Conservation (phyloP, 2,113 vertebrate species). For the Pteronura brasiliensis region DNA sequence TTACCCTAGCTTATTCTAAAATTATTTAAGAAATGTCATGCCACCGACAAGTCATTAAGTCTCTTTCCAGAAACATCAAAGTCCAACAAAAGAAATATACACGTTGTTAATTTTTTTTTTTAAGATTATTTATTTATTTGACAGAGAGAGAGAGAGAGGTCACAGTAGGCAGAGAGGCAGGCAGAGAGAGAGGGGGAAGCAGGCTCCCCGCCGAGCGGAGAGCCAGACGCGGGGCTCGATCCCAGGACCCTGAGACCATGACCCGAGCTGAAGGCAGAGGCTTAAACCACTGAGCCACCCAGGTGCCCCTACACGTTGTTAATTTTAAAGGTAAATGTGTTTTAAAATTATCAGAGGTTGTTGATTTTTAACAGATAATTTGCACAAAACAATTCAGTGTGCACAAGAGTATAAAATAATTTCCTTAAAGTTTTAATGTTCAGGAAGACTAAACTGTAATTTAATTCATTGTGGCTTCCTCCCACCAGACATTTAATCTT, state of each 20-base stretch:
- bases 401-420: not conserved
- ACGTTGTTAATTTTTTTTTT: not conserved
- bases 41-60: not conserved
- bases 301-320: not conserved
- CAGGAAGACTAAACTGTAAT: not conserved
- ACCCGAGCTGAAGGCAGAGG: too few relatives aligned
- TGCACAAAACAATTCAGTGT: slow-evolving; percentile 16
- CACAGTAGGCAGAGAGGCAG: too few relatives aligned
- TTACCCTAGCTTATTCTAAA: slow-evolving; percentile 12
- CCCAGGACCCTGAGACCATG: too few relatives aligned
- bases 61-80: slow-evolving; percentile 28
- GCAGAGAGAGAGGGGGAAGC: too few relatives aligned
- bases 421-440: slow-evolving; percentile 14
- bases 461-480: not conserved
- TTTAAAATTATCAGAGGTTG: not conserved
- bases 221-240: too few relatives aligned
- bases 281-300: too few relatives aligned
- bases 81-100: not conserved
- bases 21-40: not conserved
- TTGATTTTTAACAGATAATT: slow-evolving; percentile 1
- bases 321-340: not conserved
- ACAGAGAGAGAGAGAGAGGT: too few relatives aligned
- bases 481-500: not conserved
- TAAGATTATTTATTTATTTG: too few relatives aligned
- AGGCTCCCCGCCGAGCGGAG: too few relatives aligned